A percentile compares a stretch with the other conserved stretches of the same genome.
phyloP scores from a whole-genome alignment of 1,140 invertebrate species.

The Stenopsyche tienmushanensis region DNA sequence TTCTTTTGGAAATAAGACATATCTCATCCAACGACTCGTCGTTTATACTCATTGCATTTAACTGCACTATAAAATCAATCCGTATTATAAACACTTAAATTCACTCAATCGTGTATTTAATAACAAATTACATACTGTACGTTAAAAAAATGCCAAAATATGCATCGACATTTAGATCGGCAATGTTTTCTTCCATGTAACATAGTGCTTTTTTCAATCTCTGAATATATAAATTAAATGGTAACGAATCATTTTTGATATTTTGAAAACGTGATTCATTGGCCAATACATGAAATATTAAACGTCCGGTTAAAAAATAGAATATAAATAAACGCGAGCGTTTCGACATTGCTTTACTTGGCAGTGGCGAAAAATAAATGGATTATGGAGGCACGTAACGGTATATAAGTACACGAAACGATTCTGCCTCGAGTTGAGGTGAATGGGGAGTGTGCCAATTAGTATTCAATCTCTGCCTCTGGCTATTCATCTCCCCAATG shows the following conservation, averaged over 20 bases:
- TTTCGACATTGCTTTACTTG: background rate
- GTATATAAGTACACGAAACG: no score
- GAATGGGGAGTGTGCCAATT: background rate
- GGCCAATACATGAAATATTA: background rate
- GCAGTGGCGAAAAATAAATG: background rate
- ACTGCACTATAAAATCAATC: background rate
- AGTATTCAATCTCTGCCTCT: background rate
- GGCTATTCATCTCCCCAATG: background rate
- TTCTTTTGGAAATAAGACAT: background rate
- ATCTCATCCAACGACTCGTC: background rate
- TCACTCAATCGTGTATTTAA: background rate
- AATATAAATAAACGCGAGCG: background rate
- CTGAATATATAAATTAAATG: constrained; percentile 2
- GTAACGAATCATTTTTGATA: background rate
- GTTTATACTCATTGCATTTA: background rate
- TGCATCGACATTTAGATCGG: constrained; percentile 33
- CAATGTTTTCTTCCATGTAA: constrained; percentile 24
- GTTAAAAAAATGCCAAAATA: constrained; percentile 33
- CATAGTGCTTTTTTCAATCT: constrained; percentile 11
- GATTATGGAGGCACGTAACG: no score
- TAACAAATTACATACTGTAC: constrained; percentile 26
- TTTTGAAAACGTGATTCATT: background rate
- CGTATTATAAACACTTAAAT: background rate
- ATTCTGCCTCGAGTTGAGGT: background rate
- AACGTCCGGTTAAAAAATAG: background rate